Percentiles rank a stretch among this genome's conserved stretches.
These are phyloP conservation scores for Varecia variegata DNA, from an alignment of 2,797 vertebrate species.

Conservation along the genomic window DNA sequence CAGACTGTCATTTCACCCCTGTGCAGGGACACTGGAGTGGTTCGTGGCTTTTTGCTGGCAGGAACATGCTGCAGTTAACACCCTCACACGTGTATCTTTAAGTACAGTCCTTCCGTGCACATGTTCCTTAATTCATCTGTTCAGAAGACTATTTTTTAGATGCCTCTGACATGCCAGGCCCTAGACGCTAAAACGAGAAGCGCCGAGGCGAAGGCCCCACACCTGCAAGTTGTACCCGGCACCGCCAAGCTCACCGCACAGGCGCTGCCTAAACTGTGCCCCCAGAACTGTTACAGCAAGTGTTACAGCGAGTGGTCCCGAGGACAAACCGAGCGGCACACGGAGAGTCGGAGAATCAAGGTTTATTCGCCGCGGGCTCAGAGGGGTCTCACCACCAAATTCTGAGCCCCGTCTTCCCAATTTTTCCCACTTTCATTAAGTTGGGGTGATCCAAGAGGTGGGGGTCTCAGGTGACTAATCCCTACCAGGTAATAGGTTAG, in stretches of 20 bases:
- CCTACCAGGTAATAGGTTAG: no score
- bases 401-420: no score
- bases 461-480: no score
- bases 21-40: rapidly evolving
- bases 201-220: rapidly evolving
- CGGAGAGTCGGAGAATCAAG: no score
- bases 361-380: no score
- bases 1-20: not conserved
- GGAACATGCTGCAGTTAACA: not conserved
- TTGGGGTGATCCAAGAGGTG: no score
- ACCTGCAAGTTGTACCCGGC: not conserved
- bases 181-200: not conserved
- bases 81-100: not conserved
- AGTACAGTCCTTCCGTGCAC: not conserved
- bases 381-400: no score
- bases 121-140: not conserved
- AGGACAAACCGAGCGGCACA: no score
- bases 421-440: no score
- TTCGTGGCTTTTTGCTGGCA: no score
- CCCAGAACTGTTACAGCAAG: not conserved
- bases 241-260: not conserved
- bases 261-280: not conserved
- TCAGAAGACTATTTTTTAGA: not conserved
- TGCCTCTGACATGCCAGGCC: not conserved
- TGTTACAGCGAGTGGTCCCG: no score